A percentile compares a stretch with the other conserved stretches of the same genome.
Conservation (phyloP, 1,140 invertebrate species). For the Muscidifurax raptorellus region DNA sequence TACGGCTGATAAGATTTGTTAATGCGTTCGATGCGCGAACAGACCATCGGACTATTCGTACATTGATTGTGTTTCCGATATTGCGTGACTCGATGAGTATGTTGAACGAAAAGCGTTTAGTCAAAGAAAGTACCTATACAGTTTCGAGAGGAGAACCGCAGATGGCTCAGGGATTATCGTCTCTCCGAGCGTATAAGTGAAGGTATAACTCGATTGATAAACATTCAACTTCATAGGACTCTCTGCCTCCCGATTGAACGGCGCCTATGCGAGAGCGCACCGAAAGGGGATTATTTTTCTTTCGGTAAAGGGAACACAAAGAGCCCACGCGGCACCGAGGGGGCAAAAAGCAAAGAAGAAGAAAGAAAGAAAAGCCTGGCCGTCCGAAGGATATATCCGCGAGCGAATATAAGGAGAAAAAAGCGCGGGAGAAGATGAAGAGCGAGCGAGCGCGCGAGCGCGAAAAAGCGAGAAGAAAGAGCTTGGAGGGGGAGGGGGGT, state of each 20-base stretch:
- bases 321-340: background rate
- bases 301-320: conserved; percentile 35
- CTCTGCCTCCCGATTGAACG: too few relatives aligned
- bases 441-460: conserved; percentile 3
- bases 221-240: background rate
- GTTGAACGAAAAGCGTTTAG: too few relatives aligned
- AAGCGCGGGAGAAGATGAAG: conserved; percentile 1
- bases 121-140: too few relatives aligned
- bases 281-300: conserved; percentile 45
- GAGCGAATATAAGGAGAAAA: conserved; percentile 40
- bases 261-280: background rate
- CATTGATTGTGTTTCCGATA: too few relatives aligned
- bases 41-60: background rate
- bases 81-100: too few relatives aligned
- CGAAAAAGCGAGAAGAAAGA: conserved; percentile 23
- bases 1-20: background rate
- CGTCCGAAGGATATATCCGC: conserved; percentile 23
- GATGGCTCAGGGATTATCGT: too few relatives aligned
- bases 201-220: conserved; percentile 26
- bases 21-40: background rate
- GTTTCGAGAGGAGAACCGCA: too few relatives aligned
- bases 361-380: conserved; percentile 21
- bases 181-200: background rate
- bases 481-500: background rate
- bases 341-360: conserved; percentile 22